Base-by-base conservation (phyloP, 1,140 invertebrate genomes). In the Solenopsis invicta region DNA sequence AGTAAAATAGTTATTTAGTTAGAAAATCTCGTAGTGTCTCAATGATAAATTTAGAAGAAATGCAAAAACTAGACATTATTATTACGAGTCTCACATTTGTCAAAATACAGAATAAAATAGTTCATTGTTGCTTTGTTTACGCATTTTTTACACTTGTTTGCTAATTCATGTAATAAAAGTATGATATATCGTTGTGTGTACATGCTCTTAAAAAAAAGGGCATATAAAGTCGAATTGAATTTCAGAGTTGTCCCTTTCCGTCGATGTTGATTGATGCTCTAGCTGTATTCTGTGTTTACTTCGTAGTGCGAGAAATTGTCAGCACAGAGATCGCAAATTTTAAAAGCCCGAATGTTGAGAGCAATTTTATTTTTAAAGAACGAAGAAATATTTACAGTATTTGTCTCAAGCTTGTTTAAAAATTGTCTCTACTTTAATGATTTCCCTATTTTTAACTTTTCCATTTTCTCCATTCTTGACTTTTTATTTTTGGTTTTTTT, bases 81-180 rank as follows among this genome's bases (percentile, higher is more conserved):
- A 64, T 76, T 45, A 77, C 16, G 13, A 45, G 41, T 21, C 16
- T 71, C 41, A 37, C 10, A 64, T 50, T 52, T 50, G 24, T 24
- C 21, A 48, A 48, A 77, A 48, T 77, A 45, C n/a, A 48, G 18
- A 21, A 56, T 64, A 64, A 77, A 64, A 56, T 29, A 62, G 37
- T 41, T n/a, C 12, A 2, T 3, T 6, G 24, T 13, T 13, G 41
- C 21, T 16, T 64, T 62, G 16, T 62, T 77, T 64, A 77, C 16
- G 3, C 16, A 64, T 67, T 67, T 77, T 77, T n/a, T 41, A n/a
- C 18, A 24, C 13, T 16, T 59, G 21, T 77, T 48, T 16, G 6
- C 13, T 16, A 29, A 45, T 62, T 21, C 9, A n/a, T 41, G 16
- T 77, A 64, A 77, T 64, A 77, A 56, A 45, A 18, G 18, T 18